Evolutionary conservation across 2,888 invertebrate species (phyloP), one percentile per base, ranked within the genome.

Genomic region (Tachina lurida): DNA sequence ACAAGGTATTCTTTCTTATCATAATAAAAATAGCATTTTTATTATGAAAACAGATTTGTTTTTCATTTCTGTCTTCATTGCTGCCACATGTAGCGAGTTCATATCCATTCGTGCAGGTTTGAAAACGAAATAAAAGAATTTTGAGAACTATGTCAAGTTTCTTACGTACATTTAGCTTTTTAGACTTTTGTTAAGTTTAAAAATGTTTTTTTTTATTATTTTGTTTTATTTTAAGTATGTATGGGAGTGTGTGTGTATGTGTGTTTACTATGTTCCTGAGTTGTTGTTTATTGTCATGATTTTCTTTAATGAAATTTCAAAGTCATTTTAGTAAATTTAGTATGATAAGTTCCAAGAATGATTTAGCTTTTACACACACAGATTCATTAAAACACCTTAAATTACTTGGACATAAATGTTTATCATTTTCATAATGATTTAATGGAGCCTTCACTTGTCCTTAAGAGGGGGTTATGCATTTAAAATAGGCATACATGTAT

Each of bases 111-210:
- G 31, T 22, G 58, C 41, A 67, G 17, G 45, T 68, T 77, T 15
- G n/a, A 39, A 60, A 13, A 19, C 45, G 41, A 68, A 77, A 83
- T 52, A 73, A 73, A 67, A 67, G 31, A 83, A 83, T 83, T 31
- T 83, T 83, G 60, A 83, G 83, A 83, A 77, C 77, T 83, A 77
- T 83, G 83, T 83, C 83, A 83, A 83, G 83, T 73, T 60, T 60
- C 13, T 74, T 67, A 43, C 60, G 17, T 52, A 43, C 67, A 52
- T 81, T 75, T 58, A 19, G 67, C 31, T 47, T 58, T 65, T 80
- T 67, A 65, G 58, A 52, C 12, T 9, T 39, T 39, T 73, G 73
- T 67, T 79, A 56, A 56, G 71, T 56, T 71, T 75, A 52, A 81
- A 60, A 47, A 49, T 58, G 22, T 81, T 49, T 49, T 74, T 31